phyloP scores from a whole-genome alignment of 1,140 invertebrate genomes.

The Ptiloglossa arizonensis region DNA sequence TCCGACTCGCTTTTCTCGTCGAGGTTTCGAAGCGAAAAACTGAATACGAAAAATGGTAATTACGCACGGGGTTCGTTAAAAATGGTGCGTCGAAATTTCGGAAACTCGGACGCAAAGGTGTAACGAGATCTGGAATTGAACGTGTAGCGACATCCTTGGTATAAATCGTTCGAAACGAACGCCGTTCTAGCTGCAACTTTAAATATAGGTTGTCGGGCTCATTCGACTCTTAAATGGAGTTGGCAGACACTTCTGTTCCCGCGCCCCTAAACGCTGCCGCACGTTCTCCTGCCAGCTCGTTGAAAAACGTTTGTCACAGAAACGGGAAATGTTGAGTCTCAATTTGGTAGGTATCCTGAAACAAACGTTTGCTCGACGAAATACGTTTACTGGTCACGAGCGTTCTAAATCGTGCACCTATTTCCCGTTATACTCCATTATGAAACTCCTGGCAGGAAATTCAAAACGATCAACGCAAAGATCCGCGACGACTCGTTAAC shows the following conservation, averaged over 20 bases:
- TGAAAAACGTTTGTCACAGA: slow-evolving; percentile 16
- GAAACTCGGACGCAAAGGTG: neutral
- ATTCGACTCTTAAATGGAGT: slow-evolving; percentile 13
- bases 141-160: neutral
- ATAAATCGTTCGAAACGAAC: neutral
- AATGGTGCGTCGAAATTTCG: neutral
- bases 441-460: neutral
- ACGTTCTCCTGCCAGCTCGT: slow-evolving; percentile 2
- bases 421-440: neutral
- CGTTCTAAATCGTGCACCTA: neutral
- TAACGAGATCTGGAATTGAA: neutral
- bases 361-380: neutral
- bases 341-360: neutral
- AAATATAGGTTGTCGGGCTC: neutral
- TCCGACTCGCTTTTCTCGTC: no score
- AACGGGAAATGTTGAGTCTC: slow-evolving; percentile 3
- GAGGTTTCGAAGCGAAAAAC: no score
- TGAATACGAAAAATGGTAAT: no score
- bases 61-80: no score
- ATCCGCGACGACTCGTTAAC: no score
- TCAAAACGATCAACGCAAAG: no score
- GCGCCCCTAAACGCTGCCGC: neutral
- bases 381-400: neutral
- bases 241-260: slow-evolving; percentile 6
- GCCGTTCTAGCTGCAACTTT: neutral